Percentiles rank a stretch among this genome's conserved stretches.
Evolutionary conservation across 2,113 vertebrate species (phyloP).

Genomic region (Propithecus coquereli): DNA sequence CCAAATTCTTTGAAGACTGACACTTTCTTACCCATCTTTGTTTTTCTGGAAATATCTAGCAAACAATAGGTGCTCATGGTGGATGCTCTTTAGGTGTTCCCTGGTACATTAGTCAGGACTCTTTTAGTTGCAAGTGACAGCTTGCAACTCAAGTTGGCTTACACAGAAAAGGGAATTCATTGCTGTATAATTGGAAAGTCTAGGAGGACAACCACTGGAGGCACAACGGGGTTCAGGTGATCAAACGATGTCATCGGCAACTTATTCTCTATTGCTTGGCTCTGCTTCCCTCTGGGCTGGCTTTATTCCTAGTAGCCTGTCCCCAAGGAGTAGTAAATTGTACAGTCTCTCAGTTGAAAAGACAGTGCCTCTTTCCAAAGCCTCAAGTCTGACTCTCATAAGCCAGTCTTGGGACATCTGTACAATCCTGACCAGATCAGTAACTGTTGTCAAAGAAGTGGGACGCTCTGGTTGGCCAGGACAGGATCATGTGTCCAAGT

Average conservation of each 20-base stretch:
- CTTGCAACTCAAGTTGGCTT: neutral
- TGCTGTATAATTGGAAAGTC: neutral
- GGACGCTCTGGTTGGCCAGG: neutral
- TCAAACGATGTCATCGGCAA: neutral
- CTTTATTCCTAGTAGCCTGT: neutral
- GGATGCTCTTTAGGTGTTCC: neutral
- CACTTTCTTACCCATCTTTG: neutral
- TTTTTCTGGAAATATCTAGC: conserved; percentile 8
- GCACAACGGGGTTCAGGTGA: neutral
- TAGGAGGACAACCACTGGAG: neutral
- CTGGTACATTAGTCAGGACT: neutral
- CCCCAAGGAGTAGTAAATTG: neutral
- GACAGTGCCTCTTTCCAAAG: neutral
- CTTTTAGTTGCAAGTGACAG: neutral
- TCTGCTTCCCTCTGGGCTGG: neutral
- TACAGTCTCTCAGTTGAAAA: neutral
- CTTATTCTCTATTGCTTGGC: neutral
- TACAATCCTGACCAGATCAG: neutral
- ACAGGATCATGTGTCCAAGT: neutral
- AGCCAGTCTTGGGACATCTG: neutral
- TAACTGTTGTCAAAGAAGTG: neutral
- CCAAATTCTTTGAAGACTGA: neutral
- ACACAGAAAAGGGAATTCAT: neutral
- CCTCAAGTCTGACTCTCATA: neutral
- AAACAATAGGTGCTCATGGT: neutral